A percentile compares a stretch with the other conserved stretches of the same genome.
These are phyloP conservation scores for Silurus asotus DNA, from an alignment of 2,113 vertebrate species.

Conservation along the genomic window DNA sequence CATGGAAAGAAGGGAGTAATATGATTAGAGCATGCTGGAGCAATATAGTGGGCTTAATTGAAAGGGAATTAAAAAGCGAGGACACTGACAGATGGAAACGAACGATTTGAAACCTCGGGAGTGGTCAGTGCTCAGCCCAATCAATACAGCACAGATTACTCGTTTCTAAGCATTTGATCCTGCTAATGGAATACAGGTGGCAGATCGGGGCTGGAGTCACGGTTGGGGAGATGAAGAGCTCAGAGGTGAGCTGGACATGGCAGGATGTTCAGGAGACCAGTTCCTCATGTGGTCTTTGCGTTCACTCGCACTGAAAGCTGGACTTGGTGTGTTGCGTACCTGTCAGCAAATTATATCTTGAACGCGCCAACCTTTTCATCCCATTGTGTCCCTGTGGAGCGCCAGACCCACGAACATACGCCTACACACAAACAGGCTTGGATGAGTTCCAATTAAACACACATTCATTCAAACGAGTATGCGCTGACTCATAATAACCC, in stretches of 20 bases:
- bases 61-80: slow-evolving; percentile 66
- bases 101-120: slow-evolving; percentile 70
- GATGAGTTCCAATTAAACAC: slow-evolving; percentile 12
- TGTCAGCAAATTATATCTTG: neutral
- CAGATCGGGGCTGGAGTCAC: slow-evolving; percentile 40
- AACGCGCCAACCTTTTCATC: neutral
- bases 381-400: neutral
- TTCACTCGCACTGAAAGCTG: slow-evolving; percentile 54
- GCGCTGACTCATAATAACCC: slow-evolving; percentile 46
- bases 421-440: neutral
- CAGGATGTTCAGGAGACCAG: neutral
- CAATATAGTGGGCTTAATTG: slow-evolving; percentile 68
- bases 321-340: slow-evolving; percentile 13
- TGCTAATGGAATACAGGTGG: slow-evolving; percentile 62
- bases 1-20: slow-evolving; percentile 45
- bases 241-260: neutral
- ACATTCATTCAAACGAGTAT: slow-evolving; percentile 18
- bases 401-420: neutral
- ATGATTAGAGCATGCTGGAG: slow-evolving; percentile 68
- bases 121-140: slow-evolving; percentile 68
- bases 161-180: slow-evolving; percentile 58
- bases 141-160: slow-evolving; percentile 73
- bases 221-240: slow-evolving; percentile 23
- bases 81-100: slow-evolving; percentile 68
- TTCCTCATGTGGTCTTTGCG: slow-evolving; percentile 29